Evolutionary conservation across 2,888 invertebrate genomes (phyloP).

Genomic region (Cinara cedri): DNA sequence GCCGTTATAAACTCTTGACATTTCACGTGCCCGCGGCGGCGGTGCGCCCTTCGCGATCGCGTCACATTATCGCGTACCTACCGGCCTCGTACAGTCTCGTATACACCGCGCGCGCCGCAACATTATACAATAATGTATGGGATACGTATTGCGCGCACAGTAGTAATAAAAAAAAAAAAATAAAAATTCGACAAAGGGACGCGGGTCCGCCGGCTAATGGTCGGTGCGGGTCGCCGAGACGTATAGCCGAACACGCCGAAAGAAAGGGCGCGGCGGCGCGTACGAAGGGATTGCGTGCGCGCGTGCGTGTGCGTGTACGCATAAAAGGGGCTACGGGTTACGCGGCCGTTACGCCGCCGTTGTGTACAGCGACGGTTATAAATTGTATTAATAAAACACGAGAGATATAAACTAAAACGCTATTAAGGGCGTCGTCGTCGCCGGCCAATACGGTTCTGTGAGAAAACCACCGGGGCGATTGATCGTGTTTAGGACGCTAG

Average conservation of each 20-base stretch:
- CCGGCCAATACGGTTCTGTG: not conserved
- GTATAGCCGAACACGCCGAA: slow-evolving; percentile 5
- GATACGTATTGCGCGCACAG: no score
- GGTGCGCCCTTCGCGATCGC: slow-evolving; percentile 2
- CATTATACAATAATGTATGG: no score
- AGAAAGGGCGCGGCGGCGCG: slow-evolving; percentile 42
- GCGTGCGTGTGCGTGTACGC: slow-evolving; percentile 1
- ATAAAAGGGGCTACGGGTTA: not conserved
- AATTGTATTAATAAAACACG: not conserved
- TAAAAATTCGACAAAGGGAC: slow-evolving; percentile 21
- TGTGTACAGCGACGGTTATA: slow-evolving; percentile 17
- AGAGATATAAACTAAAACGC: not conserved
- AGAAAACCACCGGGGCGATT: not conserved
- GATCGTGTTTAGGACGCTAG: no score
- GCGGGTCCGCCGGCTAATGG: not conserved
- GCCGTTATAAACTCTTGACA: slow-evolving; percentile 40
- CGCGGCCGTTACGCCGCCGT: not conserved
- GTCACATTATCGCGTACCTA: no score
- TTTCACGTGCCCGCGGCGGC: slow-evolving; percentile 13
- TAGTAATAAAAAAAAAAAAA: slow-evolving; percentile 31
- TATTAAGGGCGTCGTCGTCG: not conserved
- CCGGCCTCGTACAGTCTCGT: no score
- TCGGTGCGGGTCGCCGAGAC: not conserved
- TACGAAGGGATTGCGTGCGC: slow-evolving; percentile 20
- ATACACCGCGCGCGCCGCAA: no score